Evolutionary conservation across 1,140 invertebrate species (phyloP).

Genomic region (Drosophila eugracilis): DNA sequence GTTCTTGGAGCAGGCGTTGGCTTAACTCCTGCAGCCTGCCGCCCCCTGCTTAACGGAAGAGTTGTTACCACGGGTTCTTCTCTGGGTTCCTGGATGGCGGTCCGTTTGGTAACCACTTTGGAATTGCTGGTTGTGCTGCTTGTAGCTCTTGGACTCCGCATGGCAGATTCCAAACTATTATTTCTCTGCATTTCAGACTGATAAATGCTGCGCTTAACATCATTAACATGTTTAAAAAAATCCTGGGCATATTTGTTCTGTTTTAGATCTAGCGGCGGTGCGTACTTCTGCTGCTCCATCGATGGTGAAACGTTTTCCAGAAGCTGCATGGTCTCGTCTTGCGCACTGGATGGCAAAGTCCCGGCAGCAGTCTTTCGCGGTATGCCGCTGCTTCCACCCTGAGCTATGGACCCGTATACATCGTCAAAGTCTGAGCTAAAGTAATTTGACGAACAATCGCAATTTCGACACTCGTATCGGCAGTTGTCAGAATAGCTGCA

Average conservation of each 20-base stretch:
- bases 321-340: slow-evolving; percentile 18
- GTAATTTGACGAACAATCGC: slow-evolving; percentile 84
- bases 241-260: slow-evolving; percentile 84
- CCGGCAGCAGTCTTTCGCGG: slow-evolving; percentile 77
- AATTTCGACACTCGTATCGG: slow-evolving; percentile 82
- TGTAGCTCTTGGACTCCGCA: slow-evolving; percentile 16
- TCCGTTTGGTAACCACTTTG: slow-evolving; percentile 49
- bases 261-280: slow-evolving; percentile 63
- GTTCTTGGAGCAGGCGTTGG: slow-evolving; percentile 75
- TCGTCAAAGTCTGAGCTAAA: slow-evolving; percentile 85
- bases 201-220: slow-evolving; percentile 84
- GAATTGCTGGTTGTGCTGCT: slow-evolving; percentile 3
- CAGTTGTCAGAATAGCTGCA: slow-evolving; percentile 83
- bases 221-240: slow-evolving; percentile 84
- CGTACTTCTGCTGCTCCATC: slow-evolving; percentile 24
- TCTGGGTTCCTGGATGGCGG: slow-evolving; percentile 21
- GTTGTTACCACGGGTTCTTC: slow-evolving; percentile 59
- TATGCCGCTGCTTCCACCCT: slow-evolving; percentile 73
- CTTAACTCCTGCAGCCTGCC: slow-evolving; percentile 34
- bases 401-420: slow-evolving; percentile 69
- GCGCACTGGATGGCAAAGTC: slow-evolving; percentile 62
- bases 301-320: slow-evolving; percentile 16
- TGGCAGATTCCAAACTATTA: slow-evolving; percentile 61
- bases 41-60: slow-evolving; percentile 70
- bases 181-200: slow-evolving; percentile 81